phyloP scores from a whole-genome alignment of 2,888 invertebrate genomes.

The Drosophila helvetica region DNA sequence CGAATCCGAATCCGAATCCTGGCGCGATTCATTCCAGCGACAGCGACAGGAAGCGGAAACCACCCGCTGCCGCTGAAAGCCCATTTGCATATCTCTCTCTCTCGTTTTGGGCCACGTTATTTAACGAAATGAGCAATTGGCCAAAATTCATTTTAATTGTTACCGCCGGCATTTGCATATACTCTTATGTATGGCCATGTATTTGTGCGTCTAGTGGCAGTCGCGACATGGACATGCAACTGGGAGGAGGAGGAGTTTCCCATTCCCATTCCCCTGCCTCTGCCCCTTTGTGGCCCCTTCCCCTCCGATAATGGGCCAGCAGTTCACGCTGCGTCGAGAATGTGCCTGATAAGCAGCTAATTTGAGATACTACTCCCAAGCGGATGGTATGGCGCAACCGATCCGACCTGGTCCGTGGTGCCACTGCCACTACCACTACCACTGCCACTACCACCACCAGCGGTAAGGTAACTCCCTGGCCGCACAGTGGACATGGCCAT shows the following conservation, averaged over 20 bases:
- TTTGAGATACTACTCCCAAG: slow-evolving; percentile 55
- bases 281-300: neutral
- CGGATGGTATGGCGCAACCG: neutral
- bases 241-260: neutral
- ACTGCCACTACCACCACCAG: slow-evolving; percentile 10
- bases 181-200: slow-evolving; percentile 8
- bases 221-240: slow-evolving; percentile 55
- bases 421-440: neutral
- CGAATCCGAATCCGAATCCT: slow-evolving; percentile 43
- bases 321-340: slow-evolving; percentile 73
- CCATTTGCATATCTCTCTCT: slow-evolving; percentile 67
- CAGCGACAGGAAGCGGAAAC: slow-evolving; percentile 74
- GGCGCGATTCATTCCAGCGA: slow-evolving; percentile 48
- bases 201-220: neutral
- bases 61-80: slow-evolving; percentile 47
- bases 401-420: too few relatives aligned
- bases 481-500: slow-evolving; percentile 45
- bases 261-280: too few relatives aligned
- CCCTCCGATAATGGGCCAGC: slow-evolving; percentile 59
- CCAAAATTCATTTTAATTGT: slow-evolving; percentile 77
- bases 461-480: neutral
- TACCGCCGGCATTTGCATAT: slow-evolving; percentile 63
- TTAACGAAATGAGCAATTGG: slow-evolving; percentile 78
- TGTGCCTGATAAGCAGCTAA: slow-evolving; percentile 75
- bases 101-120: slow-evolving; percentile 26